phyloP scores from a whole-genome alignment of 2,797 vertebrate genomes.

The Chrysocyon brachyurus region DNA sequence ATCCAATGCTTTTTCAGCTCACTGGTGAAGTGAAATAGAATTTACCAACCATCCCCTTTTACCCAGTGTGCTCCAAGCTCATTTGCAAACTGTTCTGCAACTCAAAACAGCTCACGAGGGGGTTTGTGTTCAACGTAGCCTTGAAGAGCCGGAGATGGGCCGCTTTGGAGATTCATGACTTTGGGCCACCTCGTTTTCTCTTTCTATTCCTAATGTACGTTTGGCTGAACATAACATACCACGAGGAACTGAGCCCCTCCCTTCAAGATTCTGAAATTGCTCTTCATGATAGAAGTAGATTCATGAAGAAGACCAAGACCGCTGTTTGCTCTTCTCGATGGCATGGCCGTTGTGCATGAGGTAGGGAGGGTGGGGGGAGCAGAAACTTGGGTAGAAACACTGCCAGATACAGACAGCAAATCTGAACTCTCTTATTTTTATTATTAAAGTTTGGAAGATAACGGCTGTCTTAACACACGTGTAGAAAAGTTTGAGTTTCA shows the following conservation, averaged over 20 bases:
- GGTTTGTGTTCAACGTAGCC: conserved; percentile 35
- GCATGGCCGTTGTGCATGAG: not conserved
- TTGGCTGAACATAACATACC: not conserved
- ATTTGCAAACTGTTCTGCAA: conserved; percentile 87
- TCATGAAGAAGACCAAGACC: conserved; percentile 71
- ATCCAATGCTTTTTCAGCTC: conserved; percentile 89
- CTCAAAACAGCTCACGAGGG: conserved; percentile 81
- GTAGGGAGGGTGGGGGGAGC: accelerated
- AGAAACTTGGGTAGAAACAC: not conserved
- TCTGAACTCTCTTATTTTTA: not conserved
- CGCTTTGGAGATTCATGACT: conserved; percentile 71
- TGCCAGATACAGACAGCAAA: not conserved
- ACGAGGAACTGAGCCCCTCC: not conserved
- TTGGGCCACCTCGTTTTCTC: not conserved
- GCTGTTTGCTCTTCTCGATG: conserved; percentile 65
- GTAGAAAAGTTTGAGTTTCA: not conserved
- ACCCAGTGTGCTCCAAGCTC: conserved; percentile 84
- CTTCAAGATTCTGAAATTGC: not conserved
- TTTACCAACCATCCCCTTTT: conserved; percentile 87
- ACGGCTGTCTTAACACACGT: not conserved
- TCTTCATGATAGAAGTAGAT: conserved; percentile 32
- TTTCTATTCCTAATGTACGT: not conserved
- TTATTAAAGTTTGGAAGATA: conserved; percentile 1
- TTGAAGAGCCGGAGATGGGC: conserved; percentile 47
- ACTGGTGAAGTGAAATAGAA: conserved; percentile 89